A percentile compares a stretch with the other conserved stretches of the same genome.
Evolutionary conservation across 2,113 vertebrate genomes (phyloP).

Genomic region (Gavialis gangeticus): DNA sequence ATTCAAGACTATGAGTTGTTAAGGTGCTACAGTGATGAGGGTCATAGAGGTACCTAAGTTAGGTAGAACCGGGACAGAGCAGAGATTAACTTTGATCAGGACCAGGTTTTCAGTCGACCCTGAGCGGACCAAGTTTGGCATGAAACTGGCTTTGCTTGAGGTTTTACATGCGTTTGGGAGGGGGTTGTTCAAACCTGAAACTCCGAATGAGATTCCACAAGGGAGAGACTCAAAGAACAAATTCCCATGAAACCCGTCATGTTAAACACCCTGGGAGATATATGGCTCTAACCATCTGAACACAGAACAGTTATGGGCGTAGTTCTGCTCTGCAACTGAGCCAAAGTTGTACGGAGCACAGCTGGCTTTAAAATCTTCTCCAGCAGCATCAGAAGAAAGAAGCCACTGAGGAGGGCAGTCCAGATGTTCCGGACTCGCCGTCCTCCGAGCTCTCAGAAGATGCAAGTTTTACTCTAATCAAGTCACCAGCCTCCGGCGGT

Average conservation of each 20-base stretch:
- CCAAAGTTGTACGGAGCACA: background rate
- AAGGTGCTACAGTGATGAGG: background rate
- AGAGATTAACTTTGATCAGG: background rate
- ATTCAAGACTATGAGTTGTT: background rate
- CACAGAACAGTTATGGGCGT: background rate
- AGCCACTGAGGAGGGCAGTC: background rate
- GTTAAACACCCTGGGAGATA: background rate
- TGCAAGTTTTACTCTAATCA: background rate
- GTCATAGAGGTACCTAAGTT: rapidly evolving
- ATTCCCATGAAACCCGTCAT: background rate
- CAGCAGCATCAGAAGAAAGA: conserved; percentile 56
- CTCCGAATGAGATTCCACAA: background rate
- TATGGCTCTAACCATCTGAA: background rate
- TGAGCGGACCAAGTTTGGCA: background rate
- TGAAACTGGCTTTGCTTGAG: background rate
- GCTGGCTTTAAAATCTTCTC: conserved; percentile 35
- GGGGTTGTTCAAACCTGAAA: background rate
- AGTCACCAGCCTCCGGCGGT: conserved; percentile 62
- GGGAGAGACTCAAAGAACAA: background rate
- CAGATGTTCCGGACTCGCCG: background rate
- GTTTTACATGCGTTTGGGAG: background rate
- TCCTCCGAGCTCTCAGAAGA: conserved; percentile 24
- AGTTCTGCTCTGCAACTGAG: conserved; percentile 9
- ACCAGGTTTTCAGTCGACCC: background rate
- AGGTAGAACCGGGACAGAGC: background rate